A percentile compares a stretch with the other conserved stretches of the same genome.
Evolutionary conservation across 2,888 invertebrate genomes (phyloP).

Genomic region (Acrobasis consociella): DNA sequence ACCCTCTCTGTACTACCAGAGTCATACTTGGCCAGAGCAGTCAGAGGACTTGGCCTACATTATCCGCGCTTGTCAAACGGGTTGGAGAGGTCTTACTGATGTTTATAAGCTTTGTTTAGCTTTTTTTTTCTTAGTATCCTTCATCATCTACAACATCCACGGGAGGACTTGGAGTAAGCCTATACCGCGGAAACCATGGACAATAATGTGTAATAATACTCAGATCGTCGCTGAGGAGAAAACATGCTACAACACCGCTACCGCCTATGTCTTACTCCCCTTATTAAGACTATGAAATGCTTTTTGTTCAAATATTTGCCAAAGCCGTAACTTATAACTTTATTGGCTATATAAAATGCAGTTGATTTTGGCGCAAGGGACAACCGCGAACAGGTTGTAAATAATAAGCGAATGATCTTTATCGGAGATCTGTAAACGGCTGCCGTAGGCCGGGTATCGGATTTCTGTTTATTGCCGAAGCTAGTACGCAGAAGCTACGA

Average conservation of each 20-base stretch:
- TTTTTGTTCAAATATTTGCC: conserved; percentile 34
- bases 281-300: conserved; percentile 13
- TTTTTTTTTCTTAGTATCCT: too few species aligned
- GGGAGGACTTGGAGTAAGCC: too few species aligned
- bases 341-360: conserved; percentile 34
- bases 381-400: conserved; percentile 56
- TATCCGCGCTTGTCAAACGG: too few species aligned
- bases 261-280: conserved; percentile 2
- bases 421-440: conserved; percentile 71
- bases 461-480: conserved; percentile 75
- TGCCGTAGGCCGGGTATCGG: conserved; percentile 68
- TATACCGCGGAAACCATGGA: too few species aligned
- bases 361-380: conserved; percentile 63
- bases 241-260: background rate
- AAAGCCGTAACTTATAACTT: conserved; percentile 25
- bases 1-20: too few species aligned
- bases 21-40: too few species aligned
- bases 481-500: conserved; percentile 60
- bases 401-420: conserved; percentile 69
- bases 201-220: too few species aligned
- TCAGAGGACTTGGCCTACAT: too few species aligned
- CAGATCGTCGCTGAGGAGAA: too few species aligned
- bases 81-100: too few species aligned
- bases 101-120: too few species aligned
- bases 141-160: too few species aligned